These are phyloP conservation scores for Drosophila insularis DNA, from an alignment of 1,140 invertebrate genomes.

Conservation along the genomic window DNA sequence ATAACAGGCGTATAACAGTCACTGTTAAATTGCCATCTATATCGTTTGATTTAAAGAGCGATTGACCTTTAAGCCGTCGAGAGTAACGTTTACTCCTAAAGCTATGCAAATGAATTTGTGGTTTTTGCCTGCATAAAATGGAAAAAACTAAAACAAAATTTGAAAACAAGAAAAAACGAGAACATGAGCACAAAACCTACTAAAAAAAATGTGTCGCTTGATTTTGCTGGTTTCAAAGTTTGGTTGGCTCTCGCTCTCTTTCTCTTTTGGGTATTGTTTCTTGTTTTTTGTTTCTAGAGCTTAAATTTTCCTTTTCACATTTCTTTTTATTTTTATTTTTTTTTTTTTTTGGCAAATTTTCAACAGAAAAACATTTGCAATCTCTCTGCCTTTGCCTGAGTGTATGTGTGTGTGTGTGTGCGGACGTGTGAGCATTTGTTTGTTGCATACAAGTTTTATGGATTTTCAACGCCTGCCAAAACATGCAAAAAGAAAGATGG, in stretches of 20 bases:
- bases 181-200: background rate
- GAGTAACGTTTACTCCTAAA: background rate
- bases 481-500: constrained; percentile 11
- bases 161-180: background rate
- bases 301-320: constrained; percentile 6
- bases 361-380: constrained; percentile 13
- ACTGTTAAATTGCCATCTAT: background rate
- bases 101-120: constrained; percentile 19
- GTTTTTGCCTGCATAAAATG: background rate
- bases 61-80: constrained; percentile 2
- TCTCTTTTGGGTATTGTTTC: background rate
- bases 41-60: background rate
- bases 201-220: background rate
- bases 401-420: constrained; percentile 11
- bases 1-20: background rate
- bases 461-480: constrained; percentile 73
- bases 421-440: constrained; percentile 44
- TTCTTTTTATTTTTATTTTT: too few relatives aligned
- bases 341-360: constrained; percentile 18
- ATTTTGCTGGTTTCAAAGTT: background rate
- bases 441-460: constrained; percentile 74
- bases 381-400: background rate
- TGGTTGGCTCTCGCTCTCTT: background rate
- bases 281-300: background rate
- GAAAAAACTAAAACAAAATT: background rate